Evolutionary conservation across 2,797 vertebrate species (phyloP).

Genomic region (Amazona finschi): DNA sequence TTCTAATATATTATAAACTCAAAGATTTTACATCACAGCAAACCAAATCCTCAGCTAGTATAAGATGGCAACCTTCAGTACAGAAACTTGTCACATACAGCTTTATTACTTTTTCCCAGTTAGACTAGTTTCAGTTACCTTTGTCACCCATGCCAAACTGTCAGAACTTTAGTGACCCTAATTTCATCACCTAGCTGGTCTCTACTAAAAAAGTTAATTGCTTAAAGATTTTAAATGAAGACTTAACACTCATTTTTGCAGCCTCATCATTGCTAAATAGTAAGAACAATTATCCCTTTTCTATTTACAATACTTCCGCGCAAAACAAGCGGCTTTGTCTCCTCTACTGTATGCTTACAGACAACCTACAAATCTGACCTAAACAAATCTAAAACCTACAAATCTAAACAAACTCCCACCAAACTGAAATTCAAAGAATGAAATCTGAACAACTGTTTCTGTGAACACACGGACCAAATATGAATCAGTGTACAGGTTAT

Average conservation of each 20-base stretch:
- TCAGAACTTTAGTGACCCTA: neutral
- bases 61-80: neutral
- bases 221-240: neutral
- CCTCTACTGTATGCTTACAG: neutral
- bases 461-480: neutral
- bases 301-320: neutral
- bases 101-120: neutral
- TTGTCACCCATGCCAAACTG: neutral
- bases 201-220: neutral
- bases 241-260: neutral
- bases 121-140: neutral
- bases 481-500: neutral
- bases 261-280: neutral
- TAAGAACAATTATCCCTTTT: neutral
- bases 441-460: neutral
- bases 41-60: neutral
- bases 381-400: neutral
- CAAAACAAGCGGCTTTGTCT: neutral
- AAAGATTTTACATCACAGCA: neutral
- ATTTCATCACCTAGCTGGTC: neutral
- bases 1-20: neutral
- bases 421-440: neutral
- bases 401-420: neutral
- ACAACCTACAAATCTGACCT: neutral
- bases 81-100: neutral